Base-by-base conservation (phyloP, 2,888 invertebrate species). In the Aspidiotus destructor region DNA sequence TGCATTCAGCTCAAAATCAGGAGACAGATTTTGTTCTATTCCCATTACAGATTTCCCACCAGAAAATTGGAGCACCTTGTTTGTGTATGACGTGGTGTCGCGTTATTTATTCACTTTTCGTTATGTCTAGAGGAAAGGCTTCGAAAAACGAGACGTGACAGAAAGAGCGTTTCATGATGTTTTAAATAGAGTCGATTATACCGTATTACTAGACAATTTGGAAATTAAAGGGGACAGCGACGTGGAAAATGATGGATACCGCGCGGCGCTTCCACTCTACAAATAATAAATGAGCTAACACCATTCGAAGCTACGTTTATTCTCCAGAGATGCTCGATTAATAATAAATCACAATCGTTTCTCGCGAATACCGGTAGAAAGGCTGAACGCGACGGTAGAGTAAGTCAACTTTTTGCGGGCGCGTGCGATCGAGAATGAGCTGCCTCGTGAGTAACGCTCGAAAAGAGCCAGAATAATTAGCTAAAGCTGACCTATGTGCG, bases 291-390 rank as follows among this genome's bases (percentile, higher is more conserved):
- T 57, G 64, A 64, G 55, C 55, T 42, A 64, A 28, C 28, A 28
- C 28, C 28, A 28, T 28, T 28, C 28, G 28, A 28, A 28, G 62
- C 28, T 54, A 44, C 53, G 52, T 28, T 42, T 64, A 64, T 55
- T 64, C 64, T 64, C 64, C 57, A 41, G 64, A 64, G 64, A 55
- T 64, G 64, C 44, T 64, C 57, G 64, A 64, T 64, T 64, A 64
- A 64, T 64, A 64, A 64, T 64, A 64, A 64, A 64, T 64, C 64
- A 64, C 64, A 42, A 41, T 44, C 11, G 15, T 13, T 28, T 10
- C 28, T 28, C 28, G 28, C 28, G 28, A 28, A 28, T 28, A 28
- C 28, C 28, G 28, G 28, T 28, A 28, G 28, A 28, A 28, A 28
- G 28, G 28, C 28, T 28, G 28, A 28, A 28, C 28, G 28, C 28